These are phyloP conservation scores for Leucophora obtusa DNA, from an alignment of 2,888 invertebrate species.

Conservation along the genomic window DNA sequence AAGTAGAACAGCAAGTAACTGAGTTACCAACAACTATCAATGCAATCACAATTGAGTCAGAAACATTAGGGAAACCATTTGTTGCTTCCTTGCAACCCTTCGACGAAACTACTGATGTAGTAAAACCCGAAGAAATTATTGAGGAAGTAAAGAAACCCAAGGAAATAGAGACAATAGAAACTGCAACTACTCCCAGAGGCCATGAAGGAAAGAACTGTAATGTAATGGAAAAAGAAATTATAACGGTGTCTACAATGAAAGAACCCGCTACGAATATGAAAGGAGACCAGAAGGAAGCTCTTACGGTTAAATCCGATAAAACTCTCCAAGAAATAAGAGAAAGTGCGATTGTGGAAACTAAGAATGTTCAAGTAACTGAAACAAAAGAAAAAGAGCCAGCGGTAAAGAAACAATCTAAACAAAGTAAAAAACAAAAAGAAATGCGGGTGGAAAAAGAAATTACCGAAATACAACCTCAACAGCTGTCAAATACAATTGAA, in stretches of 20 bases:
- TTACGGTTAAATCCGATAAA: no score
- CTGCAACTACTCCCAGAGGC: not conserved
- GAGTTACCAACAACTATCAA: conserved; percentile 50
- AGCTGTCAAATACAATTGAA: not conserved
- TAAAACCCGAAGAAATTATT: not conserved
- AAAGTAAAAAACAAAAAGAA: not conserved
- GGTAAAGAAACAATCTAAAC: not conserved
- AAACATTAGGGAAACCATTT: conserved; percentile 16
- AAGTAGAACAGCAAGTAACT: conserved; percentile 48
- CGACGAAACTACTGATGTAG: conserved; percentile 26
- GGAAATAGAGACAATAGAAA: conserved; percentile 10
- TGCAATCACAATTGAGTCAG: not conserved
- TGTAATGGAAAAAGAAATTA: not conserved
- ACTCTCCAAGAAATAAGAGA: not conserved
- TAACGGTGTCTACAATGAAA: no score
- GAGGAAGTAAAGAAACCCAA: not conserved
- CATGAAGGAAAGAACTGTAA: not conserved
- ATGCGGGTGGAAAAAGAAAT: not conserved
- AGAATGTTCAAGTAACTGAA: not conserved
- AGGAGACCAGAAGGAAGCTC: no score
- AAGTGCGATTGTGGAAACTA: not conserved
- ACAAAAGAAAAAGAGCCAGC: not conserved
- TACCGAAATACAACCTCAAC: not conserved
- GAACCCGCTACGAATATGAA: no score
- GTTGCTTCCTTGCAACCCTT: conserved; percentile 20